Evolutionary conservation across 1,140 invertebrate species (phyloP).

Genomic region (Odontomachus brunneus): DNA sequence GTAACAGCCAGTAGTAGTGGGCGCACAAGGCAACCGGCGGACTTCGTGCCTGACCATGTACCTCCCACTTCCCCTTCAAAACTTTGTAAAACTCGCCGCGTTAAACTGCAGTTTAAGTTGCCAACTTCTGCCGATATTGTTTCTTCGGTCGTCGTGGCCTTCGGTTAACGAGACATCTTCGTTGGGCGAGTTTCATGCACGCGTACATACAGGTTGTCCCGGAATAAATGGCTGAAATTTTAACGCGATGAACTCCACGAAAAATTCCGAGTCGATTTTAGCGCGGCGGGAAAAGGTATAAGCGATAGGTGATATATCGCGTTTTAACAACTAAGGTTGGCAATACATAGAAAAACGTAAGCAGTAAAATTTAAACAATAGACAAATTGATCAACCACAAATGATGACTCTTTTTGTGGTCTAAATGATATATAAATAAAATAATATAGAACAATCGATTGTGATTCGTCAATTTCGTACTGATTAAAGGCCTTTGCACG

Average conservation of each 20-base stretch:
- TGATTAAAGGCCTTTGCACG: no score
- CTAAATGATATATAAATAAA: no score
- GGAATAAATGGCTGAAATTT: neutral
- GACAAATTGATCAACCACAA: no score
- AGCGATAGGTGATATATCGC: no score
- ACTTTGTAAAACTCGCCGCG: constrained; percentile 44
- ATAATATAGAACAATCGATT: no score
- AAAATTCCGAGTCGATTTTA: no score
- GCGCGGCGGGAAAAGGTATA: no score
- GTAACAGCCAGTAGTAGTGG: constrained; percentile 21
- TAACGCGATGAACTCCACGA: neutral
- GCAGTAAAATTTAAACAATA: no score
- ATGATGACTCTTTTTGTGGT: no score
- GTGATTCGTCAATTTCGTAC: no score
- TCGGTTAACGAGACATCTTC: constrained; percentile 34
- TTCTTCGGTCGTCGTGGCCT: neutral
- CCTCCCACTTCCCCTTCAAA: constrained; percentile 6
- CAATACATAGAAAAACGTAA: no score
- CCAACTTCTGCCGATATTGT: constrained; percentile 47
- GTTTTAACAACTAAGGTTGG: no score
- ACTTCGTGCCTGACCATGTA: constrained; percentile 18
- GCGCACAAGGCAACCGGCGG: constrained; percentile 21
- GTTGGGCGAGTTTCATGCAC: neutral
- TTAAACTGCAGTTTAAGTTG: constrained; percentile 46
- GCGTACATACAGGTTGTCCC: neutral